Conservation (phyloP, 2,113 vertebrate species). For the Suricata suricatta region DNA sequence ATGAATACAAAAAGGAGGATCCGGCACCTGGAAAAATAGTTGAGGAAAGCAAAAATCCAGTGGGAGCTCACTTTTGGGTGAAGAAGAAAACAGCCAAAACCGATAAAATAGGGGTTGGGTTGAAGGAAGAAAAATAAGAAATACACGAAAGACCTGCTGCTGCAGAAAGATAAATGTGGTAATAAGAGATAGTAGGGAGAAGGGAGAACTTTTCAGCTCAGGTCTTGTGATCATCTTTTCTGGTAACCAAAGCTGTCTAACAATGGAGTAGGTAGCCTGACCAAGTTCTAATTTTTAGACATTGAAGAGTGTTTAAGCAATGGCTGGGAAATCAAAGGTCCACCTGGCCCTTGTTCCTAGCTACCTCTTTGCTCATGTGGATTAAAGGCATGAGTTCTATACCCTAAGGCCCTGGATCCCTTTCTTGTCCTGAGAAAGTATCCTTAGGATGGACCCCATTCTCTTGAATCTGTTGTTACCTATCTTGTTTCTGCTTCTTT, state of each 20-base stretch:
- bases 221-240: background rate
- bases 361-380: background rate
- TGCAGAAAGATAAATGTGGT: conserved; percentile 12
- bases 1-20: background rate
- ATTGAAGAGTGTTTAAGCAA: background rate
- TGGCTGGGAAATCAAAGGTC: background rate
- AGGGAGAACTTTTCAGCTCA: background rate
- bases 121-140: background rate
- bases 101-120: background rate
- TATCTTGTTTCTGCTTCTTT: background rate
- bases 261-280: background rate
- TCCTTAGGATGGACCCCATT: background rate
- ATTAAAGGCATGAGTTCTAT: background rate
- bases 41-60: background rate
- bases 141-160: background rate
- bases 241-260: background rate
- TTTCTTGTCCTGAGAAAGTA: background rate
- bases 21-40: background rate
- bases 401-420: background rate
- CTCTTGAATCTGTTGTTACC: background rate
- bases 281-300: background rate
- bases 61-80: background rate
- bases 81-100: fast-evolving
- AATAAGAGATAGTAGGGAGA: background rate
- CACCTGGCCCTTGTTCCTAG: background rate